These are phyloP conservation scores for Silurus glanis DNA, from an alignment of 2,113 vertebrate species.

Conservation along the genomic window DNA sequence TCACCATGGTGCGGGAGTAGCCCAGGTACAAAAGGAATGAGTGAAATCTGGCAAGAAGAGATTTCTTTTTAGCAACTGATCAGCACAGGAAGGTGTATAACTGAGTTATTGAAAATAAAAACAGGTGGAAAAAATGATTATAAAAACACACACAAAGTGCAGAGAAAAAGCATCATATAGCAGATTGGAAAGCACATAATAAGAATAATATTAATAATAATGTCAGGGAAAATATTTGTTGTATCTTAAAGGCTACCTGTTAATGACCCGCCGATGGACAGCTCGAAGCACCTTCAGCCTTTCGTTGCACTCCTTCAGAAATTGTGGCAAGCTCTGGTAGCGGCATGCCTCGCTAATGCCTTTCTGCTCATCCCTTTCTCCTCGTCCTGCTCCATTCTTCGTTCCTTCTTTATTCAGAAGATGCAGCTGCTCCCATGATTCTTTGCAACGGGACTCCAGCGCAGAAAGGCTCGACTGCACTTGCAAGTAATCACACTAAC, in stretches of 20 bases:
- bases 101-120: neutral
- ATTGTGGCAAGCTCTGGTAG: slow-evolving; percentile 60
- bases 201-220: neutral
- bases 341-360: slow-evolving; percentile 48
- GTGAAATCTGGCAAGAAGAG: slow-evolving; percentile 67
- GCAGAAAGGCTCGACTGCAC: slow-evolving; percentile 67
- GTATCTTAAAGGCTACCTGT: slow-evolving; percentile 48
- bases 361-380: slow-evolving; percentile 31
- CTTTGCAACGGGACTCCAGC: slow-evolving; percentile 69
- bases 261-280: slow-evolving; percentile 73
- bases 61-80: too few species aligned
- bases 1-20: slow-evolving; percentile 68
- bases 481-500: slow-evolving; percentile 69
- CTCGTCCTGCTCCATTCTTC: slow-evolving; percentile 53
- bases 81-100: neutral
- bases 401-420: slow-evolving; percentile 61
- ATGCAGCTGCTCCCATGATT: slow-evolving; percentile 72
- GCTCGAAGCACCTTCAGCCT: slow-evolving; percentile 72
- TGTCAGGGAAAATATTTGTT: neutral
- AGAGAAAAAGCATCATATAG: too few species aligned
- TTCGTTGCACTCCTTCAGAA: slow-evolving; percentile 72
- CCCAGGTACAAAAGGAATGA: slow-evolving; percentile 77
- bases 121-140: too few species aligned
- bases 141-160: too few species aligned
- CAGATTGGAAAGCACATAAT: neutral